A percentile compares a stretch with the other conserved stretches of the same genome.
phyloP scores from a whole-genome alignment of 2,797 vertebrate genomes.

The Esox masquinongy region DNA sequence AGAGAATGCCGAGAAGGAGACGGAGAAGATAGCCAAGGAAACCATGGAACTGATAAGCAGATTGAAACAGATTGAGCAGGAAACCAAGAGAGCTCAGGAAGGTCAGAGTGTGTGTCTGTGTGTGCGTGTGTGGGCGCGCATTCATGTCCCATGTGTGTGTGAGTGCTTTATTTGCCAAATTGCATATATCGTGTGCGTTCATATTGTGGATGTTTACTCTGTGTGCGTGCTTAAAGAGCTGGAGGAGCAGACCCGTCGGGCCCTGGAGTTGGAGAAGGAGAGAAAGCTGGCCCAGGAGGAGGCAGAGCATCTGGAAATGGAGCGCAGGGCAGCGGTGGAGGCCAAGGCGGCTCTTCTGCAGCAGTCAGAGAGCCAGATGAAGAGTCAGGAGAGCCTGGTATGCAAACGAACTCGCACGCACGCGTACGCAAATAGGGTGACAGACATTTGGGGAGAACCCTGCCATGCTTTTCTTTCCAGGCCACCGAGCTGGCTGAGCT shows the following conservation, averaged over 20 bases:
- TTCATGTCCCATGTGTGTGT: slow-evolving; percentile 11
- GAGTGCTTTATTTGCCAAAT: neutral
- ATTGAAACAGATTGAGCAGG: slow-evolving; percentile 93
- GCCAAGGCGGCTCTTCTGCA: slow-evolving; percentile 87
- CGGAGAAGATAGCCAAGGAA: slow-evolving; percentile 95
- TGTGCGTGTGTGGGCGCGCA: slow-evolving; percentile 2
- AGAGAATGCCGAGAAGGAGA: slow-evolving; percentile 95
- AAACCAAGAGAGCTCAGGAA: slow-evolving; percentile 95
- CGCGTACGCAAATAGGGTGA: neutral
- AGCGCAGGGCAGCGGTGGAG: slow-evolving; percentile 86
- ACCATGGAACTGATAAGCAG: slow-evolving; percentile 94
- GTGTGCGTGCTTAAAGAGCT: slow-evolving; percentile 77
- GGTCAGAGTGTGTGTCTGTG: slow-evolving; percentile 70
- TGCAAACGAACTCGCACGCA: slow-evolving; percentile 22
- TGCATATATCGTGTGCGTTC: neutral
- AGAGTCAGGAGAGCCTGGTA: slow-evolving; percentile 91
- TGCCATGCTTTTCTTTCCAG: slow-evolving; percentile 58
- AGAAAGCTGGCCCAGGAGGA: slow-evolving; percentile 88
- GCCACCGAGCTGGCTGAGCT: slow-evolving; percentile 91
- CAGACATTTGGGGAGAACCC: too few species aligned
- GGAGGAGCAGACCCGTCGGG: slow-evolving; percentile 93
- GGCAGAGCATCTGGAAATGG: slow-evolving; percentile 89
- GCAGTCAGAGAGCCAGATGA: slow-evolving; percentile 86
- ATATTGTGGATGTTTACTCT: neutral
- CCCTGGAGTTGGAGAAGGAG: slow-evolving; percentile 91